A percentile compares a stretch with the other conserved stretches of the same genome.
phyloP scores from a whole-genome alignment of 2,113 vertebrate genomes.

The Bubo bubo region DNA sequence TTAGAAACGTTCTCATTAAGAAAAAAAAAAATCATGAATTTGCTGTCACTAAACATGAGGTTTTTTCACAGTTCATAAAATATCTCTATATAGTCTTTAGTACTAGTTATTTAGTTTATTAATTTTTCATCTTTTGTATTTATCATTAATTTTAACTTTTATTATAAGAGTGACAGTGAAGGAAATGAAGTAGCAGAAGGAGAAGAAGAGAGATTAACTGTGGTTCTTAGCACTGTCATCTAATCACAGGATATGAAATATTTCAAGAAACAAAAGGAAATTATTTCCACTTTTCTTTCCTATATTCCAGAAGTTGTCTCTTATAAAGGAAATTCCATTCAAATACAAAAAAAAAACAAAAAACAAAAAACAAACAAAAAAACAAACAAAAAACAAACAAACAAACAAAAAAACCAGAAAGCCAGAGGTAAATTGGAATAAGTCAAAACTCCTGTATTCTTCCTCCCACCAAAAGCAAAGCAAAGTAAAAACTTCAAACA shows the following conservation, averaged over 20 bases:
- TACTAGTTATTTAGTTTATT: neutral
- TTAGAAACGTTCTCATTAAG: constrained; percentile 4
- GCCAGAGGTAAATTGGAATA: neutral
- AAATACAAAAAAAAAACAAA: neutral
- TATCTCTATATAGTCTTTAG: neutral
- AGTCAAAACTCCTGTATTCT: neutral
- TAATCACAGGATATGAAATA: neutral
- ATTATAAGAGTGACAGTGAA: neutral
- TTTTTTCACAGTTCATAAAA: constrained; percentile 14
- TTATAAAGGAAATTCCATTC: accelerated
- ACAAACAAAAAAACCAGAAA: neutral
- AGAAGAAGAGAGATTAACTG: neutral
- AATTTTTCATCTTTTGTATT: neutral
- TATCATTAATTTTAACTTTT: neutral
- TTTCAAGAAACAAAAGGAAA: neutral
- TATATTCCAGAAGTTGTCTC: neutral
- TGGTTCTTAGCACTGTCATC: neutral
- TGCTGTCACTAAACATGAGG: neutral
- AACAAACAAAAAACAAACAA: too few relatives aligned
- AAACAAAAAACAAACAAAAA: neutral
- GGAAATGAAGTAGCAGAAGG: neutral
- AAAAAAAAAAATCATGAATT: neutral
- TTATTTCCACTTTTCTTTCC: neutral
- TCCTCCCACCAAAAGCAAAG: neutral
- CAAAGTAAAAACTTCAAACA: neutral